Evolutionary conservation across 2,888 invertebrate species (phyloP), one percentile per base, ranked within the genome.

Genomic region (Calliphora vomitoria): DNA sequence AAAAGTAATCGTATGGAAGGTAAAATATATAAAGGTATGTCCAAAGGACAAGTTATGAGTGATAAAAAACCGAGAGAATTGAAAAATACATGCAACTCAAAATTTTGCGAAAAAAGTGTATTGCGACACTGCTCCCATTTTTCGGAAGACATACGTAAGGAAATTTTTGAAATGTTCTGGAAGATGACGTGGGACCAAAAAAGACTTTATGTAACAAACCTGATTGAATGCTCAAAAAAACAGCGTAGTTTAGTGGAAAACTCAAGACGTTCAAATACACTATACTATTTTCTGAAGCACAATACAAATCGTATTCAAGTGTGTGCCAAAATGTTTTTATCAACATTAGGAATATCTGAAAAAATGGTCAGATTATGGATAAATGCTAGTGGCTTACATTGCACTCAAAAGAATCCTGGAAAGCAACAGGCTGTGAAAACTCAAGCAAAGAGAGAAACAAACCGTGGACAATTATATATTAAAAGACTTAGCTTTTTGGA

Each of bases 271-370:
- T 64, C 10, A 11, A 25, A 8, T 11, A 44, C 44, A 31, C 60
- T 60, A 44, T 10, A 44, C 38, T 64, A 76, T 18, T 75, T 75
- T 50, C 50, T 62, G 62, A 75, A 62, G 38, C 76, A 64, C 50
- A n/a, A 41, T 10, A 66, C 55, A 66, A 82, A 74, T 68, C 53
- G 76, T 64, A 50, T 64, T 31, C 64, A 76, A 76, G 76, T 76
- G 38, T 76, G 76, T 38, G 41, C 38, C 50, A 20, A 53, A 76
- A 74, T 74, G 41, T 58, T 58, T 38, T 58, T 58, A 41, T 74
- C 58, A 18, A 60, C 60, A 25, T 35, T 62, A 47, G 74, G 74
- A 13, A 47, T 62, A 62, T 47, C 60, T 8, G 60, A 75, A 75
- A 72, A 55, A 64, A 76, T 64, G 50, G n/a, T 76, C 64, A 41